Base-by-base conservation (phyloP, 2,113 vertebrate species). In the Acanthochromis polyacanthus region DNA sequence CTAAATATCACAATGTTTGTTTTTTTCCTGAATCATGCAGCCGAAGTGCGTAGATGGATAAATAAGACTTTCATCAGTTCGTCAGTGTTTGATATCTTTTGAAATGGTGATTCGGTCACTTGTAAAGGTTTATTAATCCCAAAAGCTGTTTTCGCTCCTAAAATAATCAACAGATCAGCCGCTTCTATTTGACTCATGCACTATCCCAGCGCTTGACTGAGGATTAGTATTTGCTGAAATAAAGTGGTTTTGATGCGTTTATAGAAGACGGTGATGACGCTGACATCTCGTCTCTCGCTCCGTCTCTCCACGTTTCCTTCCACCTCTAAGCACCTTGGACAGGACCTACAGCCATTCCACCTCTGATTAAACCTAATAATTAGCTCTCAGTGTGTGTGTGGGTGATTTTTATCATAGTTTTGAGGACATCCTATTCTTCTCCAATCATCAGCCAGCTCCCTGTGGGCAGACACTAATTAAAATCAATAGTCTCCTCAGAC, bases 401-500 rank as follows among this genome's bases (percentile, higher is more conserved):
- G 57, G 78, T 85, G 88, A 91, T 97, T 97, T 94, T 96, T 96
- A 98, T 98, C 97, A 96, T 95, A 92, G 92, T 93, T 95, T 96
- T 95, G 95, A 97, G 96, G 96, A 90, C 92, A 97, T 95, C 93
- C 94, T 93, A 82, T 93, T 94, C 93, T 94, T 90, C 91, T 93
- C 94, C 92, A 97, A 96, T 96, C 97, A 98, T 96, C 96, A 96
- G 95, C 90, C 94, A 92, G 95, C 96, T 96, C 96, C 96, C 96
- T 95, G 95, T 95, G 96, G 97, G 97, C 96, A 96, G 95, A 95
- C 94, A 81, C 94, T 98, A 99, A 98, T 99, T 98, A 98, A 99
- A 98, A 99, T 99, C 98, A 99, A 99, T 99, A 99, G 95, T 96
- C 95, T 96, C 96, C 96, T 97, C 92, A 85, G 87, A 86, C 66